Percentiles rank a stretch among this genome's conserved stretches.
Conservation (phyloP, 2,888 invertebrate genomes). For the Ecdyonurus torrentis region DNA sequence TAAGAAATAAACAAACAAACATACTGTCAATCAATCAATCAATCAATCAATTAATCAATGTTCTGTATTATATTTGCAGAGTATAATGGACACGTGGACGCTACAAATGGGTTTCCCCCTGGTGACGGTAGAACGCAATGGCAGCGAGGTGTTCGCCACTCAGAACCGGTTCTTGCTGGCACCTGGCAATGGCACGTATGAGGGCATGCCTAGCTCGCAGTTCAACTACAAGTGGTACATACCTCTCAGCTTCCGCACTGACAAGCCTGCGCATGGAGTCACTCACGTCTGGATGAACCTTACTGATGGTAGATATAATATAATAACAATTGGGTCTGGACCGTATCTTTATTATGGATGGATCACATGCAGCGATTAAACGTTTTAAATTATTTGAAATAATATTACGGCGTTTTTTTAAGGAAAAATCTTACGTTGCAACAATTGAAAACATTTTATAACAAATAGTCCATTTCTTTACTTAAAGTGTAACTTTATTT, state of each 20-base stretch:
- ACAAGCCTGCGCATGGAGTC: conserved; percentile 37
- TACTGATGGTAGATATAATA: conserved; percentile 61
- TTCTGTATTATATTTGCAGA: conserved; percentile 24
- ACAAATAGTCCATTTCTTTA: no score
- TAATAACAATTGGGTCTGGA: no score
- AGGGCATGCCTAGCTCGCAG: conserved; percentile 27
- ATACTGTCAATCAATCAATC: no score
- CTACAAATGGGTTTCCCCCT: conserved; percentile 68
- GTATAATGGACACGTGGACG: conserved; percentile 65
- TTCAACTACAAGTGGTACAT: conserved; percentile 57
- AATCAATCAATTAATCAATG: no score
- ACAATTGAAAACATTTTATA: background rate
- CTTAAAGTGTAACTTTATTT: no score
- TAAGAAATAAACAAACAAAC: no score
- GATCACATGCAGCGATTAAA: no score
- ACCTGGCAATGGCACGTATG: conserved; percentile 1
- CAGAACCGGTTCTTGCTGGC: conserved; percentile 26
- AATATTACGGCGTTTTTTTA: background rate
- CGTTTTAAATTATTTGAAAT: no score
- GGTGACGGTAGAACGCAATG: conserved; percentile 44
- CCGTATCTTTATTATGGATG: no score
- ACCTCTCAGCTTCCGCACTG: conserved; percentile 58
- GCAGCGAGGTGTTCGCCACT: conserved; percentile 38
- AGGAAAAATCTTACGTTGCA: background rate
- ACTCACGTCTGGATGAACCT: conserved; percentile 64